Evolutionary conservation across 2,113 vertebrate species (phyloP), one percentile per base, ranked within the genome.

Genomic region (Conger conger): DNA sequence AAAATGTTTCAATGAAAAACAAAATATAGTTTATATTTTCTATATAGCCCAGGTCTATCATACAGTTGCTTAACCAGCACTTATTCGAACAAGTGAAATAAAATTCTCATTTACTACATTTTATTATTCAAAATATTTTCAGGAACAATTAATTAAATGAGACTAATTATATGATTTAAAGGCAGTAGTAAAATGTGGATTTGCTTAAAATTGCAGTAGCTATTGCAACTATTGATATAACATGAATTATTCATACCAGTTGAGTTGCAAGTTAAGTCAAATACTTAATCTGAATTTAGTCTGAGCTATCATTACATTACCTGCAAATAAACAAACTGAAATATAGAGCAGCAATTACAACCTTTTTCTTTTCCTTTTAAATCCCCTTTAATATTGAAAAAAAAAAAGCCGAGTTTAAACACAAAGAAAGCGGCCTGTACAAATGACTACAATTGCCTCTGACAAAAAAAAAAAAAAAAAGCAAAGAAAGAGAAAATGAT

Each of bases 401-500:
- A n/a, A n/a, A 73, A 73, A 73, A n/a, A n/a, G 8, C n/a, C 33
- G n/a, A 81, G 23, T 57, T 18, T 60, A 36, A 60, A 73, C n/a
- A 83, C 18, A 30, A 86, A 35, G 81, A 80, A 83, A 77, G 50
- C 82, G 27, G 80, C 76, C 81, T 37, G 85, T 73, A 73, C 68
- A 73, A 73, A 73, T 73, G 27, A 73, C 27, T 13, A 33, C 68
- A n/a, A 73, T 63, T 63, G 23, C 20, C 20, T 4, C 50, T 88
- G 80, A 76, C 63, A 76, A 68, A 79, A 76, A 86, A 87, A 50
- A 50, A 42, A 42, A 42, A 42, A 42, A 42, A 42, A 42, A n/a
- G 9, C 4, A 42, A 9, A 50, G 45, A 50, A 50, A 50, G 45
- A 50, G 45, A 80, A 80, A 91, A 93, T 90, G 86, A 83, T 86